Evolutionary conservation across 2,797 vertebrate species (phyloP).

Genomic region (Arnoldichthys spilopterus): DNA sequence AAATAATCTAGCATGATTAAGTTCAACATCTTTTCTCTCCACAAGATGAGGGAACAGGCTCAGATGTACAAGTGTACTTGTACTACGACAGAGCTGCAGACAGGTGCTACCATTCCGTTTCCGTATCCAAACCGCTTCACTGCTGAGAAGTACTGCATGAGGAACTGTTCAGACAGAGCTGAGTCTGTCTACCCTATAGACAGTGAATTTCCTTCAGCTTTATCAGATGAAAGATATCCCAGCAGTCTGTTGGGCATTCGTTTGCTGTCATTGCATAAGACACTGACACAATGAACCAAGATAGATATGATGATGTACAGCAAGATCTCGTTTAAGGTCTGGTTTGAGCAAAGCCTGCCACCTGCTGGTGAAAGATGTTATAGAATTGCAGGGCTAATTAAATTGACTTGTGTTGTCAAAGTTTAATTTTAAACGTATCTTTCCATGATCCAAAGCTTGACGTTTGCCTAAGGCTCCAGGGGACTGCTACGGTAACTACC

Average conservation of each 20-base stretch:
- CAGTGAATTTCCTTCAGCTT: constrained; percentile 65
- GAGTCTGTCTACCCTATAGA: constrained; percentile 62
- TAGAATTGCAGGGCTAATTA: background rate
- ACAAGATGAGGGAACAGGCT: constrained; percentile 60
- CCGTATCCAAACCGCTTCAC: constrained; percentile 71
- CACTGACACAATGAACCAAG: background rate
- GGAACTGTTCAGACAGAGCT: constrained; percentile 67
- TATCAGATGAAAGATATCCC: no score
- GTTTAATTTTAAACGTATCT: constrained; percentile 13
- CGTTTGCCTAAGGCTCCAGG: constrained; percentile 50
- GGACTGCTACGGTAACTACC: constrained; percentile 21
- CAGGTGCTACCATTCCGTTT: constrained; percentile 71
- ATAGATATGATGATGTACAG: background rate
- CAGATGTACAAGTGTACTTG: constrained; percentile 21
- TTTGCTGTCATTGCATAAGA: background rate
- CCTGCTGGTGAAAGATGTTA: constrained; percentile 34
- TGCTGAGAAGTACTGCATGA: constrained; percentile 66
- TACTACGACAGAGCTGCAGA: constrained; percentile 54
- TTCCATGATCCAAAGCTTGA: constrained; percentile 57
- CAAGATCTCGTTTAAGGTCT: background rate
- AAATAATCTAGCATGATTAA: background rate
- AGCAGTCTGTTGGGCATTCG: no score
- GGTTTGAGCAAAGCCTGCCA: constrained; percentile 20
- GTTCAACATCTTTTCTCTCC: background rate
- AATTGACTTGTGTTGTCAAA: background rate